A percentile compares a stretch with the other conserved stretches of the same genome.
These are phyloP conservation scores for Ephestia elutella DNA, from an alignment of 1,140 invertebrate genomes.

Conservation along the genomic window DNA sequence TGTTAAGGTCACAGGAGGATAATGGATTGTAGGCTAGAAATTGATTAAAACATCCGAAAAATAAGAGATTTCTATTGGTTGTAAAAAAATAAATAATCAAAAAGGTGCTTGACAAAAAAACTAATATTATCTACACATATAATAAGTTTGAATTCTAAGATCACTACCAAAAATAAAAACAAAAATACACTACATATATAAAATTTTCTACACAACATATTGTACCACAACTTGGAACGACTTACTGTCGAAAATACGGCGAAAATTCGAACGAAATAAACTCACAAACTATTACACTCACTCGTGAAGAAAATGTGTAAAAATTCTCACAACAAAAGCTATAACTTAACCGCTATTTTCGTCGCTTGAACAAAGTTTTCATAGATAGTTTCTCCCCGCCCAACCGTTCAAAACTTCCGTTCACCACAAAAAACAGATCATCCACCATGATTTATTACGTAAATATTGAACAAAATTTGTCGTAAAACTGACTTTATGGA, in stretches of 20 bases:
- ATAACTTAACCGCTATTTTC: slow-evolving; percentile 8
- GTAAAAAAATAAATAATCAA: no score
- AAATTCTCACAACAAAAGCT: slow-evolving; percentile 1
- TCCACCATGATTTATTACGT: slow-evolving; percentile 39
- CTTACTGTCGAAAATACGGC: background rate
- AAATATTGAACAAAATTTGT: slow-evolving; percentile 56
- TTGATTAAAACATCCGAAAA: no score
- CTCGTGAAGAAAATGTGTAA: background rate
- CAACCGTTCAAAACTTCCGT: slow-evolving; percentile 36
- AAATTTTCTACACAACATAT: no score
- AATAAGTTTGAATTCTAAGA: no score
- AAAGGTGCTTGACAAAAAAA: no score
- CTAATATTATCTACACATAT: no score
- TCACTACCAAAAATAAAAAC: no score
- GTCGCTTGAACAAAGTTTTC: slow-evolving; percentile 5
- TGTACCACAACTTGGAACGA: no score
- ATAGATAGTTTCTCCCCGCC: slow-evolving; percentile 9
- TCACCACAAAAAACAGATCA: slow-evolving; percentile 39
- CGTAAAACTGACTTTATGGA: slow-evolving; percentile 45
- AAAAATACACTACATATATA: no score
- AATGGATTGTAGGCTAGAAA: no score
- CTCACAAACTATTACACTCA: background rate
- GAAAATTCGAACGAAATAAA: background rate
- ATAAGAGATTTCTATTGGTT: no score
- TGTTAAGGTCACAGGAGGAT: no score